phyloP scores from a whole-genome alignment of 2,113 vertebrate species.

The Lycocorax pyrrhopterus region DNA sequence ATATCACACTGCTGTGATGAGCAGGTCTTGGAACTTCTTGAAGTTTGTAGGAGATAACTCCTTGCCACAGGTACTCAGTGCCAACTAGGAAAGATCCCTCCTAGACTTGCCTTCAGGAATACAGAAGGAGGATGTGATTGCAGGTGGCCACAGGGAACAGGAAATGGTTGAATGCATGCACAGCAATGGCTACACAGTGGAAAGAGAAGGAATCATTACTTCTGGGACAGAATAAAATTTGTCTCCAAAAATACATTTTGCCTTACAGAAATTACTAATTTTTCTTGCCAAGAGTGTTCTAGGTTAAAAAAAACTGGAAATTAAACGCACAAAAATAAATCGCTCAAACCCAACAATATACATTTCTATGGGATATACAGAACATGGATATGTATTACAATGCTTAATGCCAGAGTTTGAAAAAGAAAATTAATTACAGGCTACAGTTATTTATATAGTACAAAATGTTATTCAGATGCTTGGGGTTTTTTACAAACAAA shows the following conservation, averaged over 20 bases:
- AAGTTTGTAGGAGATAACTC: not conserved
- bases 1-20: not conserved
- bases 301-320: not conserved
- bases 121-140: not conserved
- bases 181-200: not conserved
- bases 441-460: not conserved
- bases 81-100: not conserved
- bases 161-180: not conserved
- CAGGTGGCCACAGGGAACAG: not conserved
- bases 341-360: not conserved
- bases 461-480: not conserved
- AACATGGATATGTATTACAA: not conserved
- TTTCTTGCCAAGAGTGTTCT: not conserved
- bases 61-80: not conserved
- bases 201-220: not conserved
- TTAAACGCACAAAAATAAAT: not conserved
- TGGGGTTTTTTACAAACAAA: not conserved
- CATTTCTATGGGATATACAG: not conserved
- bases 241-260: not conserved
- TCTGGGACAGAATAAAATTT: not conserved
- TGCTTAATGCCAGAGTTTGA: not conserved
- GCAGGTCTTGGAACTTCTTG: not conserved
- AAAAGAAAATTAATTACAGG: not conserved
- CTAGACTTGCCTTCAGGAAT: not conserved
- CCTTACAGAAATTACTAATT: not conserved